Conservation (phyloP, 2,113 vertebrate species). For the Theropithecus gelada region DNA sequence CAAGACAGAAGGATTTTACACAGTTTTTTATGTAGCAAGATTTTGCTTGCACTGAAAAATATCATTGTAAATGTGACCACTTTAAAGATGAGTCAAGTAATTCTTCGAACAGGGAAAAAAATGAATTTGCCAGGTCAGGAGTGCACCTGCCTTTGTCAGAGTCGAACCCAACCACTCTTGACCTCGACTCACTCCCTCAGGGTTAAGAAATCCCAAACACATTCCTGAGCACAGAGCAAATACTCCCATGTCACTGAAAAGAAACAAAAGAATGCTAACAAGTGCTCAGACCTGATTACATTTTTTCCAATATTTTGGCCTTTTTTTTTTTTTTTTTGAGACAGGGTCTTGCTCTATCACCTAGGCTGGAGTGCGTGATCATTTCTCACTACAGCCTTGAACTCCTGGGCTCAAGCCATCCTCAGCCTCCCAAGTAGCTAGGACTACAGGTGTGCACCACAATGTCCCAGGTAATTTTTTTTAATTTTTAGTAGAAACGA, state of each 20-base stretch:
- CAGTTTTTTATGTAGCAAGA: not conserved
- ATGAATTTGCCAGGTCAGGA: not conserved
- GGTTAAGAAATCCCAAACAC: not conserved
- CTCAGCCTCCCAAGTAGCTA: too few relatives aligned
- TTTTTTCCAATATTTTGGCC: not conserved
- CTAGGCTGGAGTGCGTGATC: too few relatives aligned
- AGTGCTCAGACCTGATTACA: not conserved
- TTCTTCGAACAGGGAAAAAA: not conserved
- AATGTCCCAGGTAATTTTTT: too few relatives aligned
- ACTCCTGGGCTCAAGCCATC: too few relatives aligned
- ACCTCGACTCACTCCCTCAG: not conserved
- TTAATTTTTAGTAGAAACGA: too few relatives aligned
- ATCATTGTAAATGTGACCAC: not conserved
- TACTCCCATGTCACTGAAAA: not conserved
- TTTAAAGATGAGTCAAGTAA: not conserved
- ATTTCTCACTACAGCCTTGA: too few relatives aligned
- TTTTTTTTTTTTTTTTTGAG: too few relatives aligned
- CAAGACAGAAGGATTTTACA: slow-evolving; percentile 17
- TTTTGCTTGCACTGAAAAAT: slow-evolving; percentile 8
- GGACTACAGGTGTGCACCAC: too few relatives aligned
- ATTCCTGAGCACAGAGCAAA: not conserved
- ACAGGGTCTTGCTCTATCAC: too few relatives aligned
- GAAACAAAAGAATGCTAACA: not conserved
- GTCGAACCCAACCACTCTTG: not conserved
- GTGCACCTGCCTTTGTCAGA: not conserved